Evolutionary conservation across 1,140 invertebrate species (phyloP).

Genomic region (Leptinotarsa lineolata): DNA sequence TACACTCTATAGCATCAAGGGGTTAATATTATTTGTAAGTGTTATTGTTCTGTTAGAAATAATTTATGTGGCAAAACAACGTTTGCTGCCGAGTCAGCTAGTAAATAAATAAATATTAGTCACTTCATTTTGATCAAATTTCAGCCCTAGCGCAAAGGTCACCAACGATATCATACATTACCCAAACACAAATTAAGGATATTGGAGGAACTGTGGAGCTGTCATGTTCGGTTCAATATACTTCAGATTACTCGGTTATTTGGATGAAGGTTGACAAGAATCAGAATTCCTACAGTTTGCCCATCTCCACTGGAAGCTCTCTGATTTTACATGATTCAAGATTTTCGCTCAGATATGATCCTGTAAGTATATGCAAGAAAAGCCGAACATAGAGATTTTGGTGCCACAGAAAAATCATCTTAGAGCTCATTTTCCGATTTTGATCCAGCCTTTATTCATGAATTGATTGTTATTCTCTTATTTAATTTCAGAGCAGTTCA

Average conservation of each 20-base stretch:
- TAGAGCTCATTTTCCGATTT: too few species aligned
- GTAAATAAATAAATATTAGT: not conserved
- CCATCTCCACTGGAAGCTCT: constrained; percentile 78
- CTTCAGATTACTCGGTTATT: constrained; percentile 80
- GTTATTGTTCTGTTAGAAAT: too few species aligned
- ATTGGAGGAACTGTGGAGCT: constrained; percentile 87
- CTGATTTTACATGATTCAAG: constrained; percentile 85
- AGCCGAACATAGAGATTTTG: too few species aligned
- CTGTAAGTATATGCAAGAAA: constrained; percentile 60
- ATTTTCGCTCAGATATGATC: constrained; percentile 82
- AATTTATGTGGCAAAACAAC: too few species aligned
- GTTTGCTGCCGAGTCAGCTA: too few species aligned
- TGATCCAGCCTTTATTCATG: too few species aligned
- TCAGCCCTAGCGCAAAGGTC: constrained; percentile 72
- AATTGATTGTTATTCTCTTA: not conserved
- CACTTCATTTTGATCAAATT: constrained; percentile 40
- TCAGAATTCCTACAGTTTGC: constrained; percentile 63
- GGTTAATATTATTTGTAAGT: too few species aligned
- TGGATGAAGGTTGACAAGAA: constrained; percentile 71
- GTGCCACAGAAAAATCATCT: too few species aligned
- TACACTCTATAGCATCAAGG: too few species aligned
- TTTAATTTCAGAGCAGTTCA: constrained; percentile 47
- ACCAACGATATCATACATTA: constrained; percentile 89
- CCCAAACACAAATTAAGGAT: constrained; percentile 88
- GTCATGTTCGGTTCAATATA: constrained; percentile 88